Evolutionary conservation across 2,888 invertebrate species (phyloP).

Genomic region (Nymphalis urticae): DNA sequence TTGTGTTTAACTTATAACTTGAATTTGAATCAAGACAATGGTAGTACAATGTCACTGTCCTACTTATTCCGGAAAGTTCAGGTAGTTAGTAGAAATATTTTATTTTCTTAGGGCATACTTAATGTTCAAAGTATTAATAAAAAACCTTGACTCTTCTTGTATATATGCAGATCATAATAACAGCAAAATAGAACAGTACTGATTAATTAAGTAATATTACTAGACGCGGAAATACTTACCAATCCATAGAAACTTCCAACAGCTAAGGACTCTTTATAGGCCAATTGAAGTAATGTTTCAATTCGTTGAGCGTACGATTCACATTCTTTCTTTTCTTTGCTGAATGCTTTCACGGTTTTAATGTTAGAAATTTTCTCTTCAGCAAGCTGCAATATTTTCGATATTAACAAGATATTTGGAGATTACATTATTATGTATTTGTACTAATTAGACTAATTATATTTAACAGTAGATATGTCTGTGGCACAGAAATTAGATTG

Average conservation of each 20-base stretch:
- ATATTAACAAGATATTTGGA: background rate
- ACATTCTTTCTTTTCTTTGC: slow-evolving; percentile 91
- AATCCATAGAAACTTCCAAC: slow-evolving; percentile 95
- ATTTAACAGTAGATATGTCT: background rate
- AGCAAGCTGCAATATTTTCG: slow-evolving; percentile 82
- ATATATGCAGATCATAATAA: too few relatives aligned
- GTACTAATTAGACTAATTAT: background rate
- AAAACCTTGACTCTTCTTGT: too few relatives aligned
- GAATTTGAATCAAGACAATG: too few relatives aligned
- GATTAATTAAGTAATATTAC: too few relatives aligned
- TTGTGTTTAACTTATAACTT: too few relatives aligned
- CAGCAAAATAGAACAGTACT: too few relatives aligned
- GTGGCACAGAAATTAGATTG: background rate
- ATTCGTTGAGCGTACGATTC: slow-evolving; percentile 85
- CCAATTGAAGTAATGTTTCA: slow-evolving; percentile 86
- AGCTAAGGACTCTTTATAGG: slow-evolving; percentile 93
- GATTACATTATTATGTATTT: background rate
- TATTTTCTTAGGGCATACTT: too few relatives aligned
- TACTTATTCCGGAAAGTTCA: too few relatives aligned
- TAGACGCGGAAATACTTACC: slow-evolving; percentile 71
- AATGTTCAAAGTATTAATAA: too few relatives aligned
- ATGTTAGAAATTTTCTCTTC: slow-evolving; percentile 96
- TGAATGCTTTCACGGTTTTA: slow-evolving; percentile 95
- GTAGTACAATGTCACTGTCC: too few relatives aligned
- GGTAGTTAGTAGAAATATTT: too few relatives aligned